Base-by-base conservation (phyloP, 2,888 invertebrate genomes). In the Tortricodes alternella region DNA sequence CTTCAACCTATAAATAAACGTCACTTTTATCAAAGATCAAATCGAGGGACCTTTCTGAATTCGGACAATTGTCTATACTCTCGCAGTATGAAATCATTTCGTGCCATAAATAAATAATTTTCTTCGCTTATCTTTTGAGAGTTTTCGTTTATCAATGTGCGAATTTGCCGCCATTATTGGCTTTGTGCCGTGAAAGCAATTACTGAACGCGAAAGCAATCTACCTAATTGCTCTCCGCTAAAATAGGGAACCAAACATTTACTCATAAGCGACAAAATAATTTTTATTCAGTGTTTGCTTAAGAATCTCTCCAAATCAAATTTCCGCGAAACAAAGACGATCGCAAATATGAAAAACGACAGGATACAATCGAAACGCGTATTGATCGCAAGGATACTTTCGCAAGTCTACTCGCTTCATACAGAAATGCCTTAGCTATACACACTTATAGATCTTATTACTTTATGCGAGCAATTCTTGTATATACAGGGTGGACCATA, bases 301-400 rank as follows among this genome's bases (percentile, higher is more conserved):
- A 39, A 13, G 32, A 39, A 37, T 19, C n/a, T 5, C 11, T 46
- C 37, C 38, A 3, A 32, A 38, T 19, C 38, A 38, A 39, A 46
- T 39, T 24, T n/a, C n/a, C n/a, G 21, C 13, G 38, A 32, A 46
- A 53, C 46, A 21, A 39, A 39, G 32, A 46, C 34, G 16, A 48
- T 48, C 24, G 39, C 32, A 18, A 53, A 34, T 46, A 53, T 46
- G 39, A 46, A 46, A 18, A 15, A 41, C 23, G 46, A 39, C 53
- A 48, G 46, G 39, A 48, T 48, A 53, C 39, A 53, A 53, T 48
- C 46, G 48, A 53, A 53, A 41, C 18, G 32, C 23, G 46, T 53
- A 53, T 53, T 41, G 53, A 41, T 46, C 46, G 39, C 18, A 32
- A 32, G 38, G 38, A 53, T 38, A 53, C 46, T 46, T 53, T 53